Evolutionary conservation across 2,888 invertebrate species (phyloP).

Genomic region (Coenonympha arcania): DNA sequence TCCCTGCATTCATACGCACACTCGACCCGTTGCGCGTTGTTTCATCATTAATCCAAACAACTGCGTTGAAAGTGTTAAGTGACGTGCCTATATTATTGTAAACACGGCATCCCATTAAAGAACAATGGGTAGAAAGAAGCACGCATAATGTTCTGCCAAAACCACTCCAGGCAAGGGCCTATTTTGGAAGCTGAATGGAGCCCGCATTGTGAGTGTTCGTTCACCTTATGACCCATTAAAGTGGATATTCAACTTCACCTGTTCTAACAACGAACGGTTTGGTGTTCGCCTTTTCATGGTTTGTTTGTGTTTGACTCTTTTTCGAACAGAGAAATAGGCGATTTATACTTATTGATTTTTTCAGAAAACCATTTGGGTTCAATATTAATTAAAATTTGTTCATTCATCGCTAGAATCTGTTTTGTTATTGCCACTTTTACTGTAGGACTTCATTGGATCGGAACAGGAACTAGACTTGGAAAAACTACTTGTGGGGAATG

Average conservation of each 20-base stretch:
- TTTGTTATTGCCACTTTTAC: no score
- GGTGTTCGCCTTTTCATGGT: not conserved
- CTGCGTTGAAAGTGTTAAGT: conserved; percentile 13
- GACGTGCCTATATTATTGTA: conserved; percentile 12
- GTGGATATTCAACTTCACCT: conserved; percentile 20
- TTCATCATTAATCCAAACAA: conserved; percentile 9
- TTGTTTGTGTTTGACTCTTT: not conserved
- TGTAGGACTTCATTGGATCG: no score
- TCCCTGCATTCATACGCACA: conserved; percentile 1
- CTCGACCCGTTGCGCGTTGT: conserved; percentile 5
- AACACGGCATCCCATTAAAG: conserved; percentile 12
- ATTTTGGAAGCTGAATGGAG: conserved; percentile 6
- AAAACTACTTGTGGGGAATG: no score
- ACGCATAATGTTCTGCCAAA: conserved; percentile 15
- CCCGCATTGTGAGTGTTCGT: conserved; percentile 16
- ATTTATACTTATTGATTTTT: no score
- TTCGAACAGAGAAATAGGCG: no score
- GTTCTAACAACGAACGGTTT: not conserved
- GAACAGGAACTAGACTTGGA: no score
- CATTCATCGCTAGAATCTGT: no score
- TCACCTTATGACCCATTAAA: conserved; percentile 23
- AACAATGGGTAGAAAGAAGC: conserved; percentile 21
- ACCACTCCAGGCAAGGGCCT: conserved; percentile 12
- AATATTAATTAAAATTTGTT: no score
- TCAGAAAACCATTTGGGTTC: no score